Evolutionary conservation across 2,888 invertebrate genomes (phyloP), one percentile per base, ranked within the genome.

Genomic region (Ectemnius lituratus): DNA sequence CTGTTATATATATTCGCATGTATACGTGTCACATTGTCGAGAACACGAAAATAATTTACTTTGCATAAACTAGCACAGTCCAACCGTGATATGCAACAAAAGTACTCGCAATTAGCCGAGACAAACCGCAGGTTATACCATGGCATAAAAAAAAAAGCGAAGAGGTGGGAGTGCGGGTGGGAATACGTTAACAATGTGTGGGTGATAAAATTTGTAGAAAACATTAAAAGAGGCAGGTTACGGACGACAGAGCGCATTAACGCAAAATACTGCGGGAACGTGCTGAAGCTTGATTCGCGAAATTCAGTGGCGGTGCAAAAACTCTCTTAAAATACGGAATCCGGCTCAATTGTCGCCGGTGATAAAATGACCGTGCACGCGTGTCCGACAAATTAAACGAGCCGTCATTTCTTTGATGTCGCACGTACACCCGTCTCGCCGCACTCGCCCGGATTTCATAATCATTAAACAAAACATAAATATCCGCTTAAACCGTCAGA

Each of bases 331-430:
- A 76, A 76, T 72, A 47, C 64, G 63, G 61, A 58, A 76, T 76
- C 66, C 60, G 16, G 49, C 45, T 52, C 46, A 77, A 77, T 76
- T 77, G 69, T 65, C 68, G 61, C 27, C 56, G 60, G 47, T 62
- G 71, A 71, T 62, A 58, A 71, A 68, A 66, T 27, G 62, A 52
- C 37, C 56, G 52, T 16, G 18, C 60, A 60, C 60, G 52, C 65
- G 58, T 63, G 66, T 66, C 62, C 64, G 58, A 58, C 61, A 67
- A 67, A 67, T 74, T 75, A 65, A 70, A 47, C 65, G 59, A 13
- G 37, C 16, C 59, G 28, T 46, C 23, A 59, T 75, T 71, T 76
- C 76, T 76, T 75, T 76, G 76, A 75, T 63, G 71, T 75, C 57
- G 76, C 76, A 71, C 76, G 65, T 67, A 47, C 23, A 23, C 6